Conservation (phyloP, 2,888 invertebrate genomes). For the Luperina testacea region DNA sequence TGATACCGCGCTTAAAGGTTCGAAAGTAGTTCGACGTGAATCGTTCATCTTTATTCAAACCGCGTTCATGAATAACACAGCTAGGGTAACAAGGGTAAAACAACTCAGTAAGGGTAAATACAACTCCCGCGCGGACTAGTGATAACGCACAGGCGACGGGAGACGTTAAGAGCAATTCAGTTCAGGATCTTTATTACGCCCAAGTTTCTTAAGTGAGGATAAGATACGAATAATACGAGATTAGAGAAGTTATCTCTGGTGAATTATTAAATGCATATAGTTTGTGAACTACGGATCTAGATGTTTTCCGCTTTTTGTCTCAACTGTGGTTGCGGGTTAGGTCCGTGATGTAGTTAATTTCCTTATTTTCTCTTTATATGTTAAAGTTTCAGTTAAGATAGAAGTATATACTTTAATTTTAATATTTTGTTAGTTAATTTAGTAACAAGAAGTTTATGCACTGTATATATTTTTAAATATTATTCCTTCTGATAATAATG, state of each 20-base stretch:
- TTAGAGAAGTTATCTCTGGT: constrained; percentile 76
- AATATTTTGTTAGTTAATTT: too few species aligned
- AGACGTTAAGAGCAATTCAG: constrained; percentile 78
- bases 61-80: constrained; percentile 86
- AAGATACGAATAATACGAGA: constrained; percentile 79
- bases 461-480: neutral
- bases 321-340: constrained; percentile 6
- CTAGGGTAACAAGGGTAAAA: constrained; percentile 79
- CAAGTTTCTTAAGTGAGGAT: constrained; percentile 80
- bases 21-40: constrained; percentile 74
- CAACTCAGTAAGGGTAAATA: constrained; percentile 81
- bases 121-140: constrained; percentile 80
- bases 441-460: too few species aligned
- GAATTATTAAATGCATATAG: constrained; percentile 77
- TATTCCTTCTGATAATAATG: too few species aligned
- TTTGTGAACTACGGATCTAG: constrained; percentile 50
- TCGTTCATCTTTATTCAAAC: constrained; percentile 88
- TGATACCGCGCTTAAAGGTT: constrained; percentile 71
- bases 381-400: neutral
- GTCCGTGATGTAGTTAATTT: neutral
- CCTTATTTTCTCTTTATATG: constrained; percentile 11
- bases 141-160: constrained; percentile 78
- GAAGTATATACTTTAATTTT: too few species aligned
- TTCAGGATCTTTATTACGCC: constrained; percentile 83
- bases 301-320: constrained; percentile 30